These are phyloP conservation scores for Sebastes umbrosus DNA, from an alignment of 2,797 vertebrate genomes.

Conservation along the genomic window DNA sequence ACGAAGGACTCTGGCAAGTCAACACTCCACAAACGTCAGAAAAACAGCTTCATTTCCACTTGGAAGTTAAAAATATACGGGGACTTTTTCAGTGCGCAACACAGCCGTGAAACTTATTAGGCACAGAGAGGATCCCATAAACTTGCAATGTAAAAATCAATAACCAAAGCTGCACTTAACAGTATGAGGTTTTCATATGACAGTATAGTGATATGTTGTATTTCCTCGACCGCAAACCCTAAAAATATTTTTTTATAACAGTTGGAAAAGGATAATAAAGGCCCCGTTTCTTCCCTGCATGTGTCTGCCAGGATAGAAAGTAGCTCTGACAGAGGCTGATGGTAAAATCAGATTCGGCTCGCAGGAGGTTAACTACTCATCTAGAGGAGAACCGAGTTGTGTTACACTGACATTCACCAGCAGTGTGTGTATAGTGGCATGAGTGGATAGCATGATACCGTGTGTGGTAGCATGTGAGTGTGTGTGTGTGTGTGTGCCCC, in stretches of 20 bases:
- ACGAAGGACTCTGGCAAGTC: constrained; percentile 13
- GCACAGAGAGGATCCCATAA: constrained; percentile 44
- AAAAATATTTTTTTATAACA: constrained; percentile 69
- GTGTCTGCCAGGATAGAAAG: constrained; percentile 53
- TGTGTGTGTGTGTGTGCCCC: not conserved
- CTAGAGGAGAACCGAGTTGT: constrained; percentile 34
- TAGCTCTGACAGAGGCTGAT: constrained; percentile 58
- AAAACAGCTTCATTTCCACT: constrained; percentile 36
- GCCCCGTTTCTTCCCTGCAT: constrained; percentile 22
- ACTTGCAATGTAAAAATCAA: constrained; percentile 52
- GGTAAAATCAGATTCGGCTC: constrained; percentile 68
- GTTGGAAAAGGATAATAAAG: constrained; percentile 67
- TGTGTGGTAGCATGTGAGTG: constrained; percentile 4
- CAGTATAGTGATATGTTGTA: constrained; percentile 58
- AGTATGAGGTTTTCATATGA: constrained; percentile 57
- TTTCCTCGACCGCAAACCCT: constrained; percentile 58
- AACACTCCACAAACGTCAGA: constrained; percentile 9
- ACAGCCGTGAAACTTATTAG: constrained; percentile 55
- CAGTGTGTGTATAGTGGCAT: constrained; percentile 12
- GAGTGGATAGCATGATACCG: constrained; percentile 12
- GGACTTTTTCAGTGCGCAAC: constrained; percentile 23
- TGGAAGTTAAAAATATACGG: constrained; percentile 28
- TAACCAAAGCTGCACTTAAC: constrained; percentile 49
- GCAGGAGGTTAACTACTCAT: constrained; percentile 64
- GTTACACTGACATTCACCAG: constrained; percentile 44